Base-by-base conservation (phyloP, 2,113 vertebrate genomes). In the Fulmarus glacialis region DNA sequence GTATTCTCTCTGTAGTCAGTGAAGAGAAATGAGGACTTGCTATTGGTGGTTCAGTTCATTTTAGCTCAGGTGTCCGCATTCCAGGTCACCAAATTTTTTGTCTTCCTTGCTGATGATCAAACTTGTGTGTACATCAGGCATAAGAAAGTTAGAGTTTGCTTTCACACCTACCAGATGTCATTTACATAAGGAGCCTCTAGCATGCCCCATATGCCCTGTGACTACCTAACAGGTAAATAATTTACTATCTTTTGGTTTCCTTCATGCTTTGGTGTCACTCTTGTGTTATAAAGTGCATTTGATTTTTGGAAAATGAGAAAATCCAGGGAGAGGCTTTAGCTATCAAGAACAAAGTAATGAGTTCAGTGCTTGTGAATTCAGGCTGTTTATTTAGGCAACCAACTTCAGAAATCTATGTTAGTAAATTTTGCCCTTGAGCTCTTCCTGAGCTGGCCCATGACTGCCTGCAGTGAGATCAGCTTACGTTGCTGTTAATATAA, bases 281-380 rank as follows among this genome's bases (percentile, higher is more conserved):
- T 87, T 36, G 9, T 0, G 0, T 79, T 82, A 85, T 17, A 75
- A 78, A 78, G 7, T 0, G 0, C 4, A 30, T 75, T 79, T 88
- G 21, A 36, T 47, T 85, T 87, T 52, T 71, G 60, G 12, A 74
- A 87, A 78, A 71, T 22, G 11, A 50, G 8, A 59, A 94, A 55
- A 90, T 34, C 29, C 16, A 56, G 16, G 8, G 7, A 52, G 15
- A 78, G 23, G 3, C 6, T 62, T 75, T 58, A 67, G n/a, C 15
- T 84, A 29, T 42, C 4, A 3, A 34, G 22, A 55, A 42, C 22
- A 23, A 74, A 40, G 12, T 45, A 58, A 2, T 34, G 62, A 30
- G 3, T n/a, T 56, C 34, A 83, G 12, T n/a, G 16, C 4, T 83
- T 78, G 23, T 42, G 50, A 80, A 89, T 83, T 83, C 62, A 81